Base-by-base conservation (phyloP, 2,888 invertebrate genomes). In the Sceliomorpha sp. region DNA sequence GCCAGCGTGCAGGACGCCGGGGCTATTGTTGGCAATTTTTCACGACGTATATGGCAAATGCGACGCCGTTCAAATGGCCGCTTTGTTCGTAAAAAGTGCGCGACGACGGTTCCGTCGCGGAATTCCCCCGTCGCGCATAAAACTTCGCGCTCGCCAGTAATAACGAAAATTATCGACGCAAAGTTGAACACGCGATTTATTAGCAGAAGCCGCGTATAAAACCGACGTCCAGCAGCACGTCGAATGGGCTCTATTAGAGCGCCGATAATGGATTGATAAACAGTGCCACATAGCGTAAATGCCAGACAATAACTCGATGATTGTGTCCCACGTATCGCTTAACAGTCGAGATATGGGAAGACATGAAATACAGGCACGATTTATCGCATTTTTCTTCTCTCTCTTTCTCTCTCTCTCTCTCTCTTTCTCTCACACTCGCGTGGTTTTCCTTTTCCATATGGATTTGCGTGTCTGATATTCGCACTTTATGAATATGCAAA, bases 231-330 rank as follows among this genome's bases (percentile, higher is more conserved):
- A 53, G 29, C 53, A 7, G 20, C 5, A 4, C 20, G 20, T 20
- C 47, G 34, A 56, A 58, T 56, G 27, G 20, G 51, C 51, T 58
- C 51, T 51, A 69, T 62, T 66, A 51, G 50, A 64, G 56, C 59
- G 29, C 10, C 42, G 53, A 67, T 67, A 59, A 67, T 67, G 68
- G 72, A 74, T 66, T 69, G 70, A 70, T 69, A 66, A 74, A 71
- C 59, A 67, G 63, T 63, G 42, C 47, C 39, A 51, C 63, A 51
- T 50, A 53, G 63, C 59, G 44, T 59, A 63, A 71, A 63, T 63
- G 45, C 56, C 36, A 40, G 45, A 62, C 55, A 60, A 62, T 62
- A 59, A 56, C 37, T 56, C 60, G 32, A 8, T 42, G 40, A 62
- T 60, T 55, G 32, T 48, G 56, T 47, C 56, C 29, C 24, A 50